Evolutionary conservation across 2,888 invertebrate species (phyloP), one percentile per base, ranked within the genome.

Genomic region (Pharmacophagus antenor): DNA sequence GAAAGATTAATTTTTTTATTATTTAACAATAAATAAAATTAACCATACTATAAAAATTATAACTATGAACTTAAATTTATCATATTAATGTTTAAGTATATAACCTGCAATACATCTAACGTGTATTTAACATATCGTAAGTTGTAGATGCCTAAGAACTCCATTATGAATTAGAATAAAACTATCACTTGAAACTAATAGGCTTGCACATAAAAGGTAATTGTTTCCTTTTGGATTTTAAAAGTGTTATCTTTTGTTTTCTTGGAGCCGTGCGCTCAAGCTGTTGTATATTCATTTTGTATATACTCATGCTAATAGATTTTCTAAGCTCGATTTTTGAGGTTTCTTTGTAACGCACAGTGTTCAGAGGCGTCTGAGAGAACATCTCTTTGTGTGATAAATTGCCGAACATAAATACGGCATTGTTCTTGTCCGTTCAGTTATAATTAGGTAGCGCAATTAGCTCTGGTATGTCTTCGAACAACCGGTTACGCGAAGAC

Each of bases 381-480:
- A 86, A 85, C 78, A 80, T 66, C 62, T 72, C 85, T 82, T 90
- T 90, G 89, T 90, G 74, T 85, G 85, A 89, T 81, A 87, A 88
- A 90, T 89, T 67, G 82, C 73, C 79, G 85, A 86, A 86, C 90
- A 90, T 90, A 90, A 90, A 90, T 90, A 90, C 82, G 71, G 70
- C 78, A 85, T 90, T 90, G 90, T 90, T 81, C 87, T 78, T 78
- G 70, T 69, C 74, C 78, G 85, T 89, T 88, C 82, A 80, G 71
- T 77, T 84, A 69, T 88, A 88, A 89, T 89, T 85, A 88, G 90
- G 89, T 89, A 90, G 90, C 90, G 87, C 84, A 86, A 89, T 90
- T 88, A 80, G 82, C 81, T 84, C 82, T 86, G 79, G 80, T 88
- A 88, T 84, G 89, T 88, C 82, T 74, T 71, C 86, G 84, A 89